These are phyloP conservation scores for Gandaritis pyraliata DNA, from an alignment of 2,888 invertebrate genomes.

Conservation along the genomic window DNA sequence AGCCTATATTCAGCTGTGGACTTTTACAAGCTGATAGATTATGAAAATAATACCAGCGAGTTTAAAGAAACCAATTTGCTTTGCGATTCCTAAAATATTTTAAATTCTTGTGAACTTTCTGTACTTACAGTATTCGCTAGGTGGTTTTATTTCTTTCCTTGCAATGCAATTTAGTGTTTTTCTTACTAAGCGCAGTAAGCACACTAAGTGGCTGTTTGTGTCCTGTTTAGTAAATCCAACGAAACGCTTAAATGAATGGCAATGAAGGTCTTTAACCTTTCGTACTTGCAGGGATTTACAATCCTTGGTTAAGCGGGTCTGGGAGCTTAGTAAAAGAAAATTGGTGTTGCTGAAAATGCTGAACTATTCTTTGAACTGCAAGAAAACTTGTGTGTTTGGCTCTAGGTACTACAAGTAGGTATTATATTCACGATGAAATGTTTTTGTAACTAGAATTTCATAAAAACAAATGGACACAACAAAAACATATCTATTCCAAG, in stretches of 20 bases:
- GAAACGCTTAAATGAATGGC: conserved; percentile 36
- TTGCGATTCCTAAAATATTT: no score
- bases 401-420: no score
- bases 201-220: conserved; percentile 36
- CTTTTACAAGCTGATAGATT: no score
- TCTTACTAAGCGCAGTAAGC: conserved; percentile 24
- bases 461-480: neutral
- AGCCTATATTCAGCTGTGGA: no score
- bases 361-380: neutral
- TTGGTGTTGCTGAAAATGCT: conserved; percentile 15
- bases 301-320: conserved; percentile 14
- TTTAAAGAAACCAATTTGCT: no score
- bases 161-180: conserved; percentile 14
- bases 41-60: no score
- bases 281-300: conserved; percentile 24
- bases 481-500: no score
- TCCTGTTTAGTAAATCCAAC: conserved; percentile 36
- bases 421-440: no score
- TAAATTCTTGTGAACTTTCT: no score
- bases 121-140: no score
- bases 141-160: conserved; percentile 12
- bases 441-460: no score
- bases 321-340: conserved; percentile 15
- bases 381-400: neutral
- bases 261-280: conserved; percentile 41